Conservation (phyloP, 2,888 invertebrate genomes). For the Perdita meconis region DNA sequence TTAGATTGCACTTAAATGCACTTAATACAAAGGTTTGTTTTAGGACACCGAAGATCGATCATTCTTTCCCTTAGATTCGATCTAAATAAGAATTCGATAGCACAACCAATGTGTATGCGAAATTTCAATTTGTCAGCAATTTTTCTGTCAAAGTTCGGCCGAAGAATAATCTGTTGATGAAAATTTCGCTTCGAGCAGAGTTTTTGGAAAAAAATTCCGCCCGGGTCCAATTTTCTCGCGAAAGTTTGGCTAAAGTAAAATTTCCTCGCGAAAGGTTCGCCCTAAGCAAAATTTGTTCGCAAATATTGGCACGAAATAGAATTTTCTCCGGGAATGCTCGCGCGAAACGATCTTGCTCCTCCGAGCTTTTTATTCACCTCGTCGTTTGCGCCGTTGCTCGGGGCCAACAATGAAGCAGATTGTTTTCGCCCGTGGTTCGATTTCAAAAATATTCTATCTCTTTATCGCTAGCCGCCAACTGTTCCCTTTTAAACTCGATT, state of each 20-base stretch:
- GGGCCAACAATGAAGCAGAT: conserved; percentile 3
- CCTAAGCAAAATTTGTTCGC: conserved; percentile 20
- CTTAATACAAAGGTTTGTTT: too few species aligned
- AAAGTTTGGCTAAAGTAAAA: background rate
- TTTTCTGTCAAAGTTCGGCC: background rate
- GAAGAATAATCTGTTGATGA: conserved; percentile 17
- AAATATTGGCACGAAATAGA: conserved; percentile 11
- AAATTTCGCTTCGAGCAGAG: background rate
- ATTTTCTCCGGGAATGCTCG: conserved; percentile 10
- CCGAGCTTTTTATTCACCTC: background rate
- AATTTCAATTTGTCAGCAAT: background rate
- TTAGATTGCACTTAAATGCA: too few species aligned
- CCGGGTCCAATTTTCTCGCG: background rate
- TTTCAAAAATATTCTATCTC: conserved; percentile 16
- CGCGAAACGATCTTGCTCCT: conserved; percentile 13
- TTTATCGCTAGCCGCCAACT: background rate
- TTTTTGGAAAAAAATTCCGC: conserved; percentile 17
- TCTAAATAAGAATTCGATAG: background rate
- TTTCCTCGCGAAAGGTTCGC: background rate
- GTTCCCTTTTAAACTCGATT: background rate
- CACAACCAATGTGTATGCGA: background rate
- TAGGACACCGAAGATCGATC: too few species aligned
- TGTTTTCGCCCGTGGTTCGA: conserved; percentile 21
- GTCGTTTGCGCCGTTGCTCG: conserved; percentile 3
- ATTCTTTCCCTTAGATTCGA: background rate